Evolutionary conservation across 2,888 invertebrate species (phyloP).

Genomic region (Chromoteleia sp.): DNA sequence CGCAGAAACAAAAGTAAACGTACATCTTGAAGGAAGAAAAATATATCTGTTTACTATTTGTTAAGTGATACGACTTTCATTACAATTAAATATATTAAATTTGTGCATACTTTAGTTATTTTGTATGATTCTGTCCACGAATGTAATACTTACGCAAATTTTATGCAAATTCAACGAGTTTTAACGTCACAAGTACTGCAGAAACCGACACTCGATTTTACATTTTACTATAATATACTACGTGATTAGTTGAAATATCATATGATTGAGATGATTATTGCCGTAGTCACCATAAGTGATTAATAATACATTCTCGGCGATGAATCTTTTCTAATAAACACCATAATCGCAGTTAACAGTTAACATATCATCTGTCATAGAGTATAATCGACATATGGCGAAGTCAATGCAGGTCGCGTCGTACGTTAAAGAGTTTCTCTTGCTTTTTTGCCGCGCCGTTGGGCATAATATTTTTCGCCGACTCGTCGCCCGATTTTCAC

Average conservation of each 20-base stretch:
- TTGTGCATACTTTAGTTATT: too few relatives aligned
- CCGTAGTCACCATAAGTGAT: constrained; percentile 28
- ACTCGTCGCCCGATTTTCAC: constrained; percentile 27
- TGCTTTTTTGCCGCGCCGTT: constrained; percentile 24
- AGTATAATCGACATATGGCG: constrained; percentile 52
- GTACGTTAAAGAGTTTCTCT: constrained; percentile 26
- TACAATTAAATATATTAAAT: too few relatives aligned
- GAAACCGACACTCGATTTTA: neutral
- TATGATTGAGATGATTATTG: constrained; percentile 41
- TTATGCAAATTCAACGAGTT: too few relatives aligned
- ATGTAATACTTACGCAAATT: too few relatives aligned
- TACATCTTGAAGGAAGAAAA: constrained; percentile 1
- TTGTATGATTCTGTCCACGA: too few relatives aligned
- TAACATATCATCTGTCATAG: constrained; percentile 53
- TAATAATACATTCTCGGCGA: constrained; percentile 46
- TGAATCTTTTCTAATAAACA: constrained; percentile 44
- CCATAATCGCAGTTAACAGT: constrained; percentile 41
- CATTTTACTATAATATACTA: neutral
- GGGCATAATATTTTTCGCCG: constrained; percentile 27
- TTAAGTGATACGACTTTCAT: too few relatives aligned
- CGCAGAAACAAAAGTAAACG: too few relatives aligned
- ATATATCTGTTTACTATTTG: too few relatives aligned
- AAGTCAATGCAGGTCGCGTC: constrained; percentile 39
- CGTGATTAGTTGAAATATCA: constrained; percentile 27
- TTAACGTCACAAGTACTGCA: neutral